These are phyloP conservation scores for Drosophila cognata DNA, from an alignment of 2,888 invertebrate genomes.

Conservation along the genomic window DNA sequence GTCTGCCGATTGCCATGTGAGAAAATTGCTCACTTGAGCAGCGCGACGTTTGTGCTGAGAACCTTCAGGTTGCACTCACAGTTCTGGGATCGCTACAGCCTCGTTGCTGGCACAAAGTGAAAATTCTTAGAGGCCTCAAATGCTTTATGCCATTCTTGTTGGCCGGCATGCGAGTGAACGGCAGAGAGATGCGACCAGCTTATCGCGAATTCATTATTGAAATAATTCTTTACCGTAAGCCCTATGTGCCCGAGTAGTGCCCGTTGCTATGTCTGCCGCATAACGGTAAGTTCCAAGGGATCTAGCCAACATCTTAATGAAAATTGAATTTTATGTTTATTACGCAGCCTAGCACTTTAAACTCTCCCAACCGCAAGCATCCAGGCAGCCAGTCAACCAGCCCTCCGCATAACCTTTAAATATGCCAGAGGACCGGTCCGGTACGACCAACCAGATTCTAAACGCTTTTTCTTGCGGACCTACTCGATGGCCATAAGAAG, in stretches of 20 bases:
- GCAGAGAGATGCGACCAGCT: conserved; percentile 56
- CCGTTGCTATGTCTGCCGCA: conserved; percentile 24
- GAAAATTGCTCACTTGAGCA: conserved; percentile 76
- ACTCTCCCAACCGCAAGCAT: conserved; percentile 7
- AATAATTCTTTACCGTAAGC: conserved; percentile 67
- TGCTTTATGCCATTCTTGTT: conserved; percentile 5
- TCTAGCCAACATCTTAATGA: conserved; percentile 75
- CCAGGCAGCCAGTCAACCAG: conserved; percentile 7
- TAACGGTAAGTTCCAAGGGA: conserved; percentile 73
- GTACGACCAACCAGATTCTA: conserved; percentile 52
- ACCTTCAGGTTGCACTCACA: conserved; percentile 54
- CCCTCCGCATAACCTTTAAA: conserved; percentile 71
- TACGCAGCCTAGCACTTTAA: conserved; percentile 69
- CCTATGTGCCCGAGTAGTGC: conserved; percentile 37
- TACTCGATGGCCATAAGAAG: conserved; percentile 39
- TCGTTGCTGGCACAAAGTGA: conserved; percentile 53
- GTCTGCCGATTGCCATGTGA: conserved; percentile 63
- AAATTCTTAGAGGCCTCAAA: conserved; percentile 66
- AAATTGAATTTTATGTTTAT: conserved; percentile 81
- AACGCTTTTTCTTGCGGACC: conserved; percentile 44
- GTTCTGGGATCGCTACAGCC: conserved; percentile 12
- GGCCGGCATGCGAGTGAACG: conserved; percentile 34
- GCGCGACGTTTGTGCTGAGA: conserved; percentile 38
- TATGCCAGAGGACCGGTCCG: conserved; percentile 49
- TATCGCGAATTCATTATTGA: conserved; percentile 82